phyloP scores from a whole-genome alignment of 2,797 vertebrate genomes.

The Sciaenops ocellatus region DNA sequence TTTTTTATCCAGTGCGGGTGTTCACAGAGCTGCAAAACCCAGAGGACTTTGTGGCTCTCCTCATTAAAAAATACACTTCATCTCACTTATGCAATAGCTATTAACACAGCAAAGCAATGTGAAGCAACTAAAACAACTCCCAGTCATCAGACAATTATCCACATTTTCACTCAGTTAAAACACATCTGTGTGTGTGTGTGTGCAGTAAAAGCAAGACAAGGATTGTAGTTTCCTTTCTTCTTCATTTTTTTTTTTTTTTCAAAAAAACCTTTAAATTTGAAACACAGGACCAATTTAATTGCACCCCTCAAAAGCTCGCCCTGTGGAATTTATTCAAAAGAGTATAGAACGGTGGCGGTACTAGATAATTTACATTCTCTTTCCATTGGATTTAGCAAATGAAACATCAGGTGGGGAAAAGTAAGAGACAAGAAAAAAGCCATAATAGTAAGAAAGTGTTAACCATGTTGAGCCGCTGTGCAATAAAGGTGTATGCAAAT shows the following conservation, averaged over 20 bases:
- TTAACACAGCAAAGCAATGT: conserved; percentile 44
- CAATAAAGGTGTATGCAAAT: conserved; percentile 2
- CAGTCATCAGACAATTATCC: conserved; percentile 43
- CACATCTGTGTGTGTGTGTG: conserved; percentile 5
- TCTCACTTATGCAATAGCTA: conserved; percentile 53
- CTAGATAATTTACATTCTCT: conserved; percentile 19
- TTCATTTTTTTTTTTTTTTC: background rate
- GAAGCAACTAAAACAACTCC: conserved; percentile 42
- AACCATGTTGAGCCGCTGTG: background rate
- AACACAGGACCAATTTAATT: conserved; percentile 33
- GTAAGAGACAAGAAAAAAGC: background rate
- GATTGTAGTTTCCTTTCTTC: background rate
- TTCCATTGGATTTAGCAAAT: conserved; percentile 9
- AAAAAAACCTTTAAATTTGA: conserved; percentile 36
- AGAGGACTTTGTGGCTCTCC: conserved; percentile 57
- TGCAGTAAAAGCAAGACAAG: conserved; percentile 21
- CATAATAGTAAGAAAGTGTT: background rate
- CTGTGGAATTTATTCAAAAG: conserved; percentile 18
- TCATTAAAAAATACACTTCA: conserved; percentile 64
- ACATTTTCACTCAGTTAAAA: conserved; percentile 35
- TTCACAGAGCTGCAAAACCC: conserved; percentile 53
- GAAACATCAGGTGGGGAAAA: conserved; percentile 6
- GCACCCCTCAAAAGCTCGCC: conserved; percentile 3
- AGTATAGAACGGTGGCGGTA: conserved; percentile 20
- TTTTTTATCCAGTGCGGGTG: conserved; percentile 46